phyloP scores from a whole-genome alignment of 2,888 invertebrate genomes.

The Lottia gigantea region DNA sequence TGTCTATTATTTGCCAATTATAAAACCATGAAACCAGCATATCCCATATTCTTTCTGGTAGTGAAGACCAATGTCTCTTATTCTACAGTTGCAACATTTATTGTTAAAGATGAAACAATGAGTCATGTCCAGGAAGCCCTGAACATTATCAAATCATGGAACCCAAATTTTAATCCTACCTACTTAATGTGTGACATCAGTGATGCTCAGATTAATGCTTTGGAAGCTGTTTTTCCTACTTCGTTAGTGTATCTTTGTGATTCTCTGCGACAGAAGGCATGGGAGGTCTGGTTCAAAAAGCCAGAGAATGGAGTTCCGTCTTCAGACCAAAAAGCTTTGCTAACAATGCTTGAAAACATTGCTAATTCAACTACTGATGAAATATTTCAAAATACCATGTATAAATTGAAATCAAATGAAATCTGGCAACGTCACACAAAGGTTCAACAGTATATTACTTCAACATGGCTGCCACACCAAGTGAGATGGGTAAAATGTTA shows the following conservation, averaged over 20 bases:
- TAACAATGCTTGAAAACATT: not conserved
- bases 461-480: no score
- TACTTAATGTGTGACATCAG: not conserved
- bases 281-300: not conserved
- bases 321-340: not conserved
- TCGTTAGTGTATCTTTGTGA: not conserved
- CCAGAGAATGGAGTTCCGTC: not conserved
- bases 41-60: not conserved
- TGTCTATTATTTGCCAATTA: not conserved
- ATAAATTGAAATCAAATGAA: not conserved
- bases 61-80: not conserved
- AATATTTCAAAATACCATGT: not conserved
- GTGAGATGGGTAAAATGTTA: not conserved
- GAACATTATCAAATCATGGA: not conserved
- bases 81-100: not conserved
- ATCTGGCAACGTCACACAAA: not conserved
- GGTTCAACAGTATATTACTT: no score
- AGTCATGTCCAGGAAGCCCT: not conserved
- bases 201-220: not conserved
- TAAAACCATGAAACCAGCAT: slow-evolving; percentile 2
- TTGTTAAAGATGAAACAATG: not conserved
- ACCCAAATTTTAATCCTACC: not conserved
- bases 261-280: not conserved
- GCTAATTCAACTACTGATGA: slow-evolving; percentile 4
- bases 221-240: not conserved